Evolutionary conservation across 2,797 vertebrate species (phyloP).

Genomic region (Carduelis carduelis): DNA sequence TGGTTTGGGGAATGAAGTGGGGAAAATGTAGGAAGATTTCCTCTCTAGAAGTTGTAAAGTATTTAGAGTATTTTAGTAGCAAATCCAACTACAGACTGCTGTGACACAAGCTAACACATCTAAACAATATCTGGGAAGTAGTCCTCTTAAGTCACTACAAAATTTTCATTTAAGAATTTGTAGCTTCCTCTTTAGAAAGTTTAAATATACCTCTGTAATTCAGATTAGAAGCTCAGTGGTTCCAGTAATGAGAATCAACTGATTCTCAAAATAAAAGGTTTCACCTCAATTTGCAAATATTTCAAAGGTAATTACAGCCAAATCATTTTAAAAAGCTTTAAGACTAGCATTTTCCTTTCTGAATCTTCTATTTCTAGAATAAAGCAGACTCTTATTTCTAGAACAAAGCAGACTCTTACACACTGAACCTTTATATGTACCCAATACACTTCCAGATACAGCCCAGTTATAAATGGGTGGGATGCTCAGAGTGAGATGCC

Average conservation of each 20-base stretch:
- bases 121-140: neutral
- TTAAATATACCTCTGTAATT: neutral
- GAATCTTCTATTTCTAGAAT: neutral
- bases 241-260: neutral
- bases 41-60: neutral
- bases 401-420: neutral
- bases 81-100: neutral
- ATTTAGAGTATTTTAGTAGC: neutral
- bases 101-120: neutral
- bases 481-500: neutral
- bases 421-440: neutral
- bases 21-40: neutral
- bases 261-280: neutral
- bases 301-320: neutral
- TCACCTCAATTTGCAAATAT: neutral
- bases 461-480: neutral
- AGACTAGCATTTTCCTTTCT: neutral
- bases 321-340: neutral
- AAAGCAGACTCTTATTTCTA: neutral
- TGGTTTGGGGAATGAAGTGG: neutral
- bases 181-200: neutral
- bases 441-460: neutral
- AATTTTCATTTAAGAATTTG: neutral
- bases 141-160: neutral
- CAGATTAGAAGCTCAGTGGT: neutral